phyloP scores from a whole-genome alignment of 2,113 vertebrate species.

The Jacana jacana region DNA sequence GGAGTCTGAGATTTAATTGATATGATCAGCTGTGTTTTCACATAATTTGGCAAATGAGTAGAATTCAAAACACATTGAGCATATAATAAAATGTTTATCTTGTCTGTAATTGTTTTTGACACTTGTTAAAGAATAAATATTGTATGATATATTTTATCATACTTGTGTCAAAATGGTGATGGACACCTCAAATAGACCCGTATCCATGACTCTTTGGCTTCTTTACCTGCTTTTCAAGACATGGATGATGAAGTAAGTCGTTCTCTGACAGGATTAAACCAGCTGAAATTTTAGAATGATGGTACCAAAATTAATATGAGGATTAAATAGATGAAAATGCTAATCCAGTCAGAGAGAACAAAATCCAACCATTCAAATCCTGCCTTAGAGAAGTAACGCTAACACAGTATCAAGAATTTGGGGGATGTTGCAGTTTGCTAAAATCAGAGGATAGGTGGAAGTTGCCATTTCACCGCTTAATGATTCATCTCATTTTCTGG shows the following conservation, averaged over 20 bases:
- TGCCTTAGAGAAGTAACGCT: neutral
- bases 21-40: neutral
- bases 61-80: neutral
- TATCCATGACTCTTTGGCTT: neutral
- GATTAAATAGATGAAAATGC: constrained; percentile 19
- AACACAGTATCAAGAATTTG: neutral
- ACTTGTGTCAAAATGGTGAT: neutral
- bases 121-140: neutral
- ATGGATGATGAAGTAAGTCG: neutral
- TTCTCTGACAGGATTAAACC: neutral
- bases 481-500: neutral
- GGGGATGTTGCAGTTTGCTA: neutral
- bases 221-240: neutral
- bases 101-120: neutral
- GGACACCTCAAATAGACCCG: neutral
- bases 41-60: neutral
- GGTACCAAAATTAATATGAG: neutral
- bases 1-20: neutral
- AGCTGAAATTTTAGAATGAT: neutral
- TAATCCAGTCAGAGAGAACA: neutral
- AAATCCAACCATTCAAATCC: neutral
- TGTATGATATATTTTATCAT: neutral
- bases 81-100: neutral
- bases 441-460: neutral
- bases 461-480: neutral